phyloP scores from a whole-genome alignment of 2,888 invertebrate species.

The Drosophila fungiperda region DNA sequence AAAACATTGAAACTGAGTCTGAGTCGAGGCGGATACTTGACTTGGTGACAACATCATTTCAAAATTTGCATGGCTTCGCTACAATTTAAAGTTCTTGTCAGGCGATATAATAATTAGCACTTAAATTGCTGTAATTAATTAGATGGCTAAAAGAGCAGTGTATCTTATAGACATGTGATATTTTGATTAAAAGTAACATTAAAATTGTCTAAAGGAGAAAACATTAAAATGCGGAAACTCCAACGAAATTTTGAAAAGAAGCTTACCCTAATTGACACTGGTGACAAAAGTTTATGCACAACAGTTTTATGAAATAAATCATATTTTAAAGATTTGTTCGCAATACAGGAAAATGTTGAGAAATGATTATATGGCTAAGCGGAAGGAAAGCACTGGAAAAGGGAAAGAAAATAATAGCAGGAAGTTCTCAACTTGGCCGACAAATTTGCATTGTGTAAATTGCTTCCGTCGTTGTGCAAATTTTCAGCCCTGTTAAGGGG shows the following conservation, averaged over 20 bases:
- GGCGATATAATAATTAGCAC: constrained; percentile 39
- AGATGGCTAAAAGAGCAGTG: constrained; percentile 26
- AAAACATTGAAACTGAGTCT: constrained; percentile 27
- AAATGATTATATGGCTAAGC: constrained; percentile 22
- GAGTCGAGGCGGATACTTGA: constrained; percentile 57
- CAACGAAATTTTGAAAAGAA: constrained; percentile 16
- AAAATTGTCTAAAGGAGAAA: neutral
- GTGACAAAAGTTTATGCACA: constrained; percentile 23
- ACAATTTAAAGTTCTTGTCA: neutral
- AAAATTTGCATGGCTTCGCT: constrained; percentile 11
- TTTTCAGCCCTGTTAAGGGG: constrained; percentile 16
- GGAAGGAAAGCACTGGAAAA: constrained; percentile 11
- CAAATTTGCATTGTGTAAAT: constrained; percentile 68
- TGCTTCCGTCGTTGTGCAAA: constrained; percentile 59
- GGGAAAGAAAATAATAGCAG: constrained; percentile 17
- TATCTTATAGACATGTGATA: constrained; percentile 18
- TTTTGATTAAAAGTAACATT: constrained; percentile 17
- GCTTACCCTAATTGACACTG: neutral
- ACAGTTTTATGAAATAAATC: constrained; percentile 35
- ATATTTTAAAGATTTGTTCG: constrained; percentile 37
- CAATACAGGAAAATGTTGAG: constrained; percentile 11
- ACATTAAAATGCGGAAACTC: constrained; percentile 1
- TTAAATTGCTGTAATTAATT: constrained; percentile 50
- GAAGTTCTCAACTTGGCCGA: constrained; percentile 49
- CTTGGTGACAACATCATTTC: constrained; percentile 74